phyloP scores from a whole-genome alignment of 2,888 invertebrate species.

The Drosophila tanythrix region DNA sequence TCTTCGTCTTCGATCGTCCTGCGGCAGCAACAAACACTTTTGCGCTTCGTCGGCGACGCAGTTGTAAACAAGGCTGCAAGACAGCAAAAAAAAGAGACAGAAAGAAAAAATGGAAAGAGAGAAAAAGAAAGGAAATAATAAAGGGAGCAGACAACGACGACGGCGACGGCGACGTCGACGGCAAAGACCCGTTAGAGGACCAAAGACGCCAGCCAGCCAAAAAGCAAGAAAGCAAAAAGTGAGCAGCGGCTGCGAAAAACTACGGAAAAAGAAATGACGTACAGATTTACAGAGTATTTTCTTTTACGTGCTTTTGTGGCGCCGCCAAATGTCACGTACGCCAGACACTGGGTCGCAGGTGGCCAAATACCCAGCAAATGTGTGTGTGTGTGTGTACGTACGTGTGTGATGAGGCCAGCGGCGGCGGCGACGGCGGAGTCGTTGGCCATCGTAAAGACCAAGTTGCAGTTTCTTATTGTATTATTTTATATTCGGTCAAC shows the following conservation, averaged over 20 bases:
- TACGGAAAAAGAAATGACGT: conserved; percentile 57
- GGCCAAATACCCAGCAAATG: conserved; percentile 1
- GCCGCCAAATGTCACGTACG: conserved; percentile 79
- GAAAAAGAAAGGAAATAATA: conserved; percentile 1
- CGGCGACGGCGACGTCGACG: neutral
- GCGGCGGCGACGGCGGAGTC: conserved; percentile 23
- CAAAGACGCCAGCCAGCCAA: conserved; percentile 43
- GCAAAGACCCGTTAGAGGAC: conserved; percentile 26
- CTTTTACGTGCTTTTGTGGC: conserved; percentile 72
- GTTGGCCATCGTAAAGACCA: conserved; percentile 17
- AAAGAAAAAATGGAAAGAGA: conserved; percentile 5
- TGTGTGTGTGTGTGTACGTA: neutral
- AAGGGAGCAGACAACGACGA: conserved; percentile 20
- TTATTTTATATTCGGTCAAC: conserved; percentile 27
- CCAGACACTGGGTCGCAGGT: conserved; percentile 55
- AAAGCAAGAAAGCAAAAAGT: conserved; percentile 19
- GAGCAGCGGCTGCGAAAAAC: conserved; percentile 34
- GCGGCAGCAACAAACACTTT: conserved; percentile 78
- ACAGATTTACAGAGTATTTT: conserved; percentile 77
- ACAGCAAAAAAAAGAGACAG: conserved; percentile 9
- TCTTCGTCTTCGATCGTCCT: conserved; percentile 53
- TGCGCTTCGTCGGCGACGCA: conserved; percentile 75
- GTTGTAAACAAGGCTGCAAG: conserved; percentile 69
- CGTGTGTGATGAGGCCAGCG: conserved; percentile 20
- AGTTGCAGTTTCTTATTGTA: conserved; percentile 27